Evolutionary conservation across 1,140 invertebrate genomes (phyloP).

Genomic region (Pectinophora gossypiella): DNA sequence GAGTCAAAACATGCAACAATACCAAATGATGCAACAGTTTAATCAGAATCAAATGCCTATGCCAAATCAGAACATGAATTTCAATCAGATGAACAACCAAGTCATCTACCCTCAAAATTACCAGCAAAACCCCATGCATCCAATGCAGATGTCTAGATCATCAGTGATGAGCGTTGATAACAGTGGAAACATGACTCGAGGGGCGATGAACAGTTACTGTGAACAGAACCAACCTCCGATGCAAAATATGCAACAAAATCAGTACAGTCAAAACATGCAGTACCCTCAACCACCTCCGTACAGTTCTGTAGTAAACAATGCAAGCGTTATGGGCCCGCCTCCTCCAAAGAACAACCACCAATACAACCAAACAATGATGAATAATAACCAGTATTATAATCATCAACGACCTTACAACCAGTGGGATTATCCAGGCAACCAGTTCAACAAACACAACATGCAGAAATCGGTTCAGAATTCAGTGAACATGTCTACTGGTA

Average conservation of each 20-base stretch:
- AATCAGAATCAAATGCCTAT: constrained; percentile 34
- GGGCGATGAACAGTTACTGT: constrained; percentile 52
- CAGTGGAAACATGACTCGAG: constrained; percentile 56
- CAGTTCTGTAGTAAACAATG: constrained; percentile 42
- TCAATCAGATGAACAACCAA: constrained; percentile 36
- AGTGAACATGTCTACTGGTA: constrained; percentile 65
- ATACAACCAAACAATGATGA: constrained; percentile 63
- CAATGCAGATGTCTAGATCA: constrained; percentile 58
- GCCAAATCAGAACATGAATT: constrained; percentile 25
- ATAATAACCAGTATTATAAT: constrained; percentile 65
- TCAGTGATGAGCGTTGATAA: constrained; percentile 66
- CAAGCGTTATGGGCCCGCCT: constrained; percentile 62
- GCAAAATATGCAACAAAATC: constrained; percentile 20
- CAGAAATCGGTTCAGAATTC: constrained; percentile 62
- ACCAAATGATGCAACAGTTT: constrained; percentile 58
- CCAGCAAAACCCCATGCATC: constrained; percentile 62
- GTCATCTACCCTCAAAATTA: constrained; percentile 69
- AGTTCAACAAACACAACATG: constrained; percentile 65
- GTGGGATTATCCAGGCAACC: constrained; percentile 65
- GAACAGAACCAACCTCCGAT: constrained; percentile 33
- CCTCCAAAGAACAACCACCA: constrained; percentile 67
- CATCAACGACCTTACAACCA: constrained; percentile 62
- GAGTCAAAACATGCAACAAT: constrained; percentile 52
- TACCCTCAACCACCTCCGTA: constrained; percentile 62
- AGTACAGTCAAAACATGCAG: constrained; percentile 52